These are phyloP conservation scores for Zele albiditarsus DNA, from an alignment of 2,888 invertebrate species.

Conservation along the genomic window DNA sequence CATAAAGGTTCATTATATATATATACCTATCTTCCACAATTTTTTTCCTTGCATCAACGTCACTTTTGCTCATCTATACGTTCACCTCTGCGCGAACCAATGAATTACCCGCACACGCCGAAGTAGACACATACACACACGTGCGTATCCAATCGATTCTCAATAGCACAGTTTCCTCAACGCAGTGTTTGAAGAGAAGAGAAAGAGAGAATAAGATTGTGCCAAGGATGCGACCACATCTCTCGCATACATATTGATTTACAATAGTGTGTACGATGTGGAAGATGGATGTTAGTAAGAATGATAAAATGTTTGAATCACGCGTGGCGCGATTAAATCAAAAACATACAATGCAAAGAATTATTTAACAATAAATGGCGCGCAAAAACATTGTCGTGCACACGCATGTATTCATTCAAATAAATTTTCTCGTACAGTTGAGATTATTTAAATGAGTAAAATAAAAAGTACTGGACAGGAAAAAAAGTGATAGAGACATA, in stretches of 20 bases:
- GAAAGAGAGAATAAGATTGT: constrained; percentile 44
- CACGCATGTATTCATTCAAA: background rate
- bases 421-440: background rate
- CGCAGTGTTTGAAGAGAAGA: constrained; percentile 7
- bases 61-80: constrained; percentile 41
- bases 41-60: constrained; percentile 35
- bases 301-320: constrained; percentile 30
- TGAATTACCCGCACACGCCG: constrained; percentile 42
- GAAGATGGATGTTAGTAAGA: constrained; percentile 24
- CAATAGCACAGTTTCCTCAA: constrained; percentile 42
- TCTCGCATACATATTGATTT: background rate
- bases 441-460: background rate
- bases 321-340: constrained; percentile 11
- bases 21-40: constrained; percentile 4
- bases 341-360: constrained; percentile 8
- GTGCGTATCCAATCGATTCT: constrained; percentile 30
- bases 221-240: constrained; percentile 50
- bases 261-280: background rate
- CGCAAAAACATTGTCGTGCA: background rate
- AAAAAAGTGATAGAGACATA: background rate
- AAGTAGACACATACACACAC: constrained; percentile 10
- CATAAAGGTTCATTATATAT: constrained; percentile 13
- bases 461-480: background rate
- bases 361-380: constrained; percentile 2
- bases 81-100: constrained; percentile 48